phyloP scores from a whole-genome alignment of 2,888 invertebrate species.

The Synanthedon andrenaeformis region DNA sequence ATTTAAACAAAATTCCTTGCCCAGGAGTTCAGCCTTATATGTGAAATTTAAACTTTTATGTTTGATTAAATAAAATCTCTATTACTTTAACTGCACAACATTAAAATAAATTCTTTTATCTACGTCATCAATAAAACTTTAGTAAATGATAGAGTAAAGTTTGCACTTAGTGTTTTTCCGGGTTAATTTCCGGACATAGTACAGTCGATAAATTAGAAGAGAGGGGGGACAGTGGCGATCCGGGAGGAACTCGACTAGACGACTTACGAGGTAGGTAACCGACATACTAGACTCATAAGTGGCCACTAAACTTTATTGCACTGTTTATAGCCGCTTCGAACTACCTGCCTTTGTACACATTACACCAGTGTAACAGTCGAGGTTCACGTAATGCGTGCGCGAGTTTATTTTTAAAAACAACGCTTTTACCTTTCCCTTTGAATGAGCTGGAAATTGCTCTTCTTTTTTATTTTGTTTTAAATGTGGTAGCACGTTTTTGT shows the following conservation, averaged over 20 bases:
- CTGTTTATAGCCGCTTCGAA: constrained; percentile 44
- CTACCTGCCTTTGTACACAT: constrained; percentile 30
- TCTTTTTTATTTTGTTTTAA: background rate
- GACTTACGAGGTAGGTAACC: background rate
- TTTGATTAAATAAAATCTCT: too few relatives aligned
- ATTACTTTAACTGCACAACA: too few relatives aligned
- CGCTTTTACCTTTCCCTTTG: constrained; percentile 9
- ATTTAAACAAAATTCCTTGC: too few relatives aligned
- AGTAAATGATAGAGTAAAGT: background rate
- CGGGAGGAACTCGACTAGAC: background rate
- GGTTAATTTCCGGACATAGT: constrained; percentile 16
- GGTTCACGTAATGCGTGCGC: constrained; percentile 5
- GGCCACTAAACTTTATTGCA: constrained; percentile 57
- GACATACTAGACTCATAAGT: constrained; percentile 30
- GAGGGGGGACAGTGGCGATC: constrained; percentile 18
- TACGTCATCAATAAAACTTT: background rate
- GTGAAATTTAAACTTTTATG: too few relatives aligned
- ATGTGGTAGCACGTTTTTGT: background rate
- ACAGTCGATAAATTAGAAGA: constrained; percentile 34
- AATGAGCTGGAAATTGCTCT: constrained; percentile 11
- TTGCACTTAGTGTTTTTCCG: background rate
- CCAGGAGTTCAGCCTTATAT: too few relatives aligned
- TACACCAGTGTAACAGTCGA: constrained; percentile 13
- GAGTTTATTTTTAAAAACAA: constrained; percentile 15
- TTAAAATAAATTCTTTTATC: too few relatives aligned